phyloP scores from a whole-genome alignment of 2,113 vertebrate species.

The Pelodiscus sinensis region DNA sequence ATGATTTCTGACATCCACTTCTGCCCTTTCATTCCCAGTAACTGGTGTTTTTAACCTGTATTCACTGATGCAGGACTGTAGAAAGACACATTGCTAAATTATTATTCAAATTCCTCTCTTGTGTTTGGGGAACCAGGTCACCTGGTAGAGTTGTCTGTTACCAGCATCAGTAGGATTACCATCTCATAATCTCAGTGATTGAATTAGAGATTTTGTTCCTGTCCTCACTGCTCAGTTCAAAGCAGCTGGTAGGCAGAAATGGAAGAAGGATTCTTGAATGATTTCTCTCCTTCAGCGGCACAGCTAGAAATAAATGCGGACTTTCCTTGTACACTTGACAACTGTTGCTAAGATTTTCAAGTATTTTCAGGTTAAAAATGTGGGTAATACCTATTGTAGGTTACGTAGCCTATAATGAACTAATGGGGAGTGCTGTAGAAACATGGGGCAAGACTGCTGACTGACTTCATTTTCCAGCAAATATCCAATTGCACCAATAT shows the following conservation, averaged over 20 bases:
- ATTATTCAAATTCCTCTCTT: slow-evolving; percentile 22
- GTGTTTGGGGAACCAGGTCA: slow-evolving; percentile 66
- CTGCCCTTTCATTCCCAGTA: background rate
- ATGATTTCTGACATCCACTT: background rate
- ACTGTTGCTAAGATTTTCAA: background rate
- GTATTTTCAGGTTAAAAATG: background rate
- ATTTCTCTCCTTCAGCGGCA: background rate
- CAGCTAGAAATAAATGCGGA: too few relatives aligned
- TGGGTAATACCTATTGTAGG: background rate
- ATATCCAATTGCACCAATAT: background rate
- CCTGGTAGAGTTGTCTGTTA: slow-evolving; percentile 48
- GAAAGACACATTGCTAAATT: slow-evolving; percentile 22
- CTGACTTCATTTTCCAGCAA: background rate
- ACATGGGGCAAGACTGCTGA: background rate
- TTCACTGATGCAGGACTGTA: background rate
- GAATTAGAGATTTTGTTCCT: slow-evolving; percentile 70
- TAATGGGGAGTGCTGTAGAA: background rate
- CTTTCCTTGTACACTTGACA: background rate
- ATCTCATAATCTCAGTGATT: slow-evolving; percentile 71
- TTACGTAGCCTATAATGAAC: background rate
- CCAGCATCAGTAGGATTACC: slow-evolving; percentile 76
- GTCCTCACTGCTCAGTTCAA: slow-evolving; percentile 72
- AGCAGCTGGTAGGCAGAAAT: slow-evolving; percentile 48
- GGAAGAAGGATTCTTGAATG: background rate
- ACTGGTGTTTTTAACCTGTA: background rate